Evolutionary conservation across 2,113 vertebrate genomes (phyloP), one percentile per base, ranked within the genome.

Genomic region (Pangasianodon hypophthalmus): DNA sequence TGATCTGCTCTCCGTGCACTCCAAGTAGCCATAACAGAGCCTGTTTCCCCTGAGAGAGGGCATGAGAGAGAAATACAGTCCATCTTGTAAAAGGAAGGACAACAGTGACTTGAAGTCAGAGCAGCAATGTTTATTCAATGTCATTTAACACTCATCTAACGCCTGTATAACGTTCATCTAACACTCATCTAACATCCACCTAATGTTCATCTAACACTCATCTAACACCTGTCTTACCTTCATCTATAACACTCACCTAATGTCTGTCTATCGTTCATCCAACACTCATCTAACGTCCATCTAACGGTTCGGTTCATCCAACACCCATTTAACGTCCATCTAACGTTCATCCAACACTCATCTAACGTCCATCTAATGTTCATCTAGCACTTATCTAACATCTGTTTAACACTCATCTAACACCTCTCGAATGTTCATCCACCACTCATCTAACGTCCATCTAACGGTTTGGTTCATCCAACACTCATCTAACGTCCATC

Each of bases 21-120:
- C 98, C 98, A 85, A 99, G 95, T 2, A 99, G 94, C 98, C 98
- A 99, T 88, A 99, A 94, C 92, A 99, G 94, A 0, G 98, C 98
- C 91, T 97, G 97, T 88, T 98, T 98, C 83, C 98, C 98, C 98
- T 99, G 84, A 67, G 52, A 87, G 79, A 54, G 50, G 88, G 1
- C 26, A 48, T 1, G 62, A 58, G 62, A 60, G 46, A 56, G 69
- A 24, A 37, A 54, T 19, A 8, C 14, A n/a, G 29, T 54, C 50
- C 16, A 18, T 81, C 41, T 58, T 21, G 6, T 83, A 37, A 83
- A n/a, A n/a, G 6, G 50, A 32, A 54, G 50, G 8, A 56, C 80
- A 56, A 10, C 19, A 37, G 54, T 16, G 14, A 54, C 29, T 48
- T 75, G 4, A 48, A 1, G 11, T n/a, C 26, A n/a, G 0, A 7